Evolutionary conservation across 2,888 invertebrate species (phyloP).

Genomic region (Oligia latruncula): DNA sequence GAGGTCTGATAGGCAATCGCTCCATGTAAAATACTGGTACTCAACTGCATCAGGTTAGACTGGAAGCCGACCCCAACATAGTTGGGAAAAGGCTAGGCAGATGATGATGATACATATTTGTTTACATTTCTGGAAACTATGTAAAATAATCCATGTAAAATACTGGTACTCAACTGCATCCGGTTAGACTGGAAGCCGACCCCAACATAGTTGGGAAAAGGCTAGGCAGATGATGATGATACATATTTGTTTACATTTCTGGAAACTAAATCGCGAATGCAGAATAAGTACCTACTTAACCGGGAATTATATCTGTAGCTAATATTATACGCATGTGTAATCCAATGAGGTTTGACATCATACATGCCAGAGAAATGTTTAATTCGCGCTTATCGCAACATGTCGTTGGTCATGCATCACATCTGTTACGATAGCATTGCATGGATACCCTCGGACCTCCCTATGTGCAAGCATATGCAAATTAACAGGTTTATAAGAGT

Average conservation of each 20-base stretch:
- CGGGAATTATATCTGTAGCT: slow-evolving; percentile 10
- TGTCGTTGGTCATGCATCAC: slow-evolving; percentile 31
- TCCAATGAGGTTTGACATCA: slow-evolving; percentile 6
- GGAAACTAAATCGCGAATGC: background rate
- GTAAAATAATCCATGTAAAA: no score
- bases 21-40: no score
- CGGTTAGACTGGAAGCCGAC: no score
- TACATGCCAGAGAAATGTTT: slow-evolving; percentile 26
- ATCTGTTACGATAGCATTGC: slow-evolving; percentile 39
- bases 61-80: no score
- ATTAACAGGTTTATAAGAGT: background rate
- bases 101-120: no score
- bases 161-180: no score
- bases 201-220: no score
- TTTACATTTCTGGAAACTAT: background rate
- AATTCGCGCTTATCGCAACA: slow-evolving; percentile 41
- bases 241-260: background rate
- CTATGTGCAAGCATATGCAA: background rate
- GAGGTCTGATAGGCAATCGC: no score
- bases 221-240: no score
- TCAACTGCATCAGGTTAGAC: no score
- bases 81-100: no score
- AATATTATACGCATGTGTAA: background rate
- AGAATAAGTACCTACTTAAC: background rate
- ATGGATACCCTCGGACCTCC: background rate